Base-by-base conservation (phyloP, 2,113 vertebrate genomes). In the Odontophorus gujanensis region DNA sequence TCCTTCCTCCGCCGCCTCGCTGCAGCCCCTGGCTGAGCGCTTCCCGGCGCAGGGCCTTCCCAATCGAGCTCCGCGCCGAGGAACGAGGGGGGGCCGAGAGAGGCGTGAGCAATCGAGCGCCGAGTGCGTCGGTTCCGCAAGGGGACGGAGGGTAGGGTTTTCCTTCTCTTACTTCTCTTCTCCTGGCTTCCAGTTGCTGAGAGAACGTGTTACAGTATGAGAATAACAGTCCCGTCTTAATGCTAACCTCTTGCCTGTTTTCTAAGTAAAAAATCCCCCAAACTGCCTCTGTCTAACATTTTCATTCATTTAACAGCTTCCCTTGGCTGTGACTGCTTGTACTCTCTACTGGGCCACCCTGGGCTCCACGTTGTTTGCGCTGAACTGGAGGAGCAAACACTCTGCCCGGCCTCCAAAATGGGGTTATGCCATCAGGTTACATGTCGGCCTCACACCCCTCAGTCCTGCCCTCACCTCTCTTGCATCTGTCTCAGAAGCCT, bases 381-480 rank as follows among this genome's bases (percentile, higher is more conserved):
- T 7, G 5, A 28, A 13, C 17, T 15, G 25, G 32, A 32, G 18
- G 28, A 26, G 13, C 19, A 50, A 22, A 51, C 9, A 5, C 40
- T 3, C 11, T 5, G 2, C 11, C 2, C 0, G 7, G 3, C 43
- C 10, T 30, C 19, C 28, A 0, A 12, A 24, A 24, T 1, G 24
- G 4, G 13, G 28, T 22, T n/a, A 36, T 30, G 13, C 22, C 3
- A 6, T 10, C 20, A 2, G 40, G 38, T 40, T 36, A 13, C 32
- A 20, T 3, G 3, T 15, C 7, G 2, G 20, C 17, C 10, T 26
- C 4, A 2, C 2, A 0, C 6, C 13, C 3, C 4, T 22, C 43
- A 9, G 12, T 4, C 43, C n/a, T 10, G 30, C 8, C 8, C 48
- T 63, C 38, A 7, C n/a, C 30, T 19, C 36, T 1, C 13, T 12